Evolutionary conservation across 2,797 vertebrate species (phyloP), one percentile per base, ranked within the genome.

Genomic region (Propithecus perrieri): DNA sequence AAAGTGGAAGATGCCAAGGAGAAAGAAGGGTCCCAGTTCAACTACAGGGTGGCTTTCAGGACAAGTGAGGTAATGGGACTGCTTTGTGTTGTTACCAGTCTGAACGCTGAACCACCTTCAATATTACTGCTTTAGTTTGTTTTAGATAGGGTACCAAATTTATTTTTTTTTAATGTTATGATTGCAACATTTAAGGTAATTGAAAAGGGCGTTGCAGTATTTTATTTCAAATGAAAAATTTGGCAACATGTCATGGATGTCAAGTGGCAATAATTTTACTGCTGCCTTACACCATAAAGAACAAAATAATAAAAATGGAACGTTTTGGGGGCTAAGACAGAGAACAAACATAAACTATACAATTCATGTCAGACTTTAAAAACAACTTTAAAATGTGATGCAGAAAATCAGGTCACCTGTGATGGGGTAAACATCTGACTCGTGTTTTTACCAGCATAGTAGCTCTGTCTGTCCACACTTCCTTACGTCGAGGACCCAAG

Each of bases 21-120:
- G 97, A 99, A 99, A 96, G 99, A 99, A 48, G 99, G 99, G 41
- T 99, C 99, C 95, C 99, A 99, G 95, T 99, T 99, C 98, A 99
- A 99, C 99, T 99, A 99, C 91, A 99, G 99, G 53, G 98, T 99
- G 98, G 99, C 99, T 97, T 99, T 99, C 99, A 99, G 99, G 98
- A 99, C 99, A 53, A 99, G 99, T 85, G 99, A 99, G 99, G 99
- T 99, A 99, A 98, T 35, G 30, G 75, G 26, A 11, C 2, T 28
- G 4, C 46, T 38, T 1, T 1, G 1, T 11, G 8, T 41, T 4
- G 22, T 6, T 30, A 2, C 12, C 0, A 26, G 84, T 22, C 69
- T 43, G 20, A 24, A 48, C 17, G 80, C 59, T 20, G 18, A 46
- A 7, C 33, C 15, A 3, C 38, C 8, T 10, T 7, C 1, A n/a